Evolutionary conservation across 2,797 vertebrate species (phyloP), one percentile per base, ranked within the genome.

Genomic region (Prionace glauca): DNA sequence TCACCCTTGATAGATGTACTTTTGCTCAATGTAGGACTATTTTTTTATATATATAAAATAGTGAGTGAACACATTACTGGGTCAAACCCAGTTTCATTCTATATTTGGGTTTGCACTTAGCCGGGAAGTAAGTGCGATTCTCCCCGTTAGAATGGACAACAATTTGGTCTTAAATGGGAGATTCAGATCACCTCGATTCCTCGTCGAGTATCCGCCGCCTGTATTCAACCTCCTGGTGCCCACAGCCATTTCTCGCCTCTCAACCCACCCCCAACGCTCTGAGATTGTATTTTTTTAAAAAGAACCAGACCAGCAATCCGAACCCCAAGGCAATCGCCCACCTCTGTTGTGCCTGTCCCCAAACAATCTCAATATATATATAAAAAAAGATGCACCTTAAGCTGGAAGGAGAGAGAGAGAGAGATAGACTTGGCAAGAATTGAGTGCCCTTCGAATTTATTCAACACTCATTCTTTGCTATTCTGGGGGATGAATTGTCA

Each of bases 361-460:
- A 3, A 24, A 81, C 50, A 56, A 56, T 56, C 50, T 56, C 50
- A 5, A 4, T 56, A 26, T 22, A 26, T 22, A 72, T 22, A 72
- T 22, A 84, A 95, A 50, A 84, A 95, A 1, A 79, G 67, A 72
- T 36, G 62, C 62, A 45, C 95, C 93, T 77, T 94, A 18, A 91
- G 29, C 60, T 45, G 29, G 29, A 77, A 32, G 11, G 86, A n/a
- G 69, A 32, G 41, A 36, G 77, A 67, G 67, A 91, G 86, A n/a
- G 77, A 32, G 32, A 36, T 77, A 67, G 67, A 91, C 65, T 96
- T 95, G 91, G 62, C 41, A 94, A 79, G 45, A 41, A 71, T 29
- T 65, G 60, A 67, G 20, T n/a, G 62, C 90, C 96, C 96, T 97
- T 95, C 96, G 94, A 96, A 96, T 98, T 97, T 97, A 98, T 98